Evolutionary conservation across 2,113 vertebrate species (phyloP).

Genomic region (Paedocypris sp.): DNA sequence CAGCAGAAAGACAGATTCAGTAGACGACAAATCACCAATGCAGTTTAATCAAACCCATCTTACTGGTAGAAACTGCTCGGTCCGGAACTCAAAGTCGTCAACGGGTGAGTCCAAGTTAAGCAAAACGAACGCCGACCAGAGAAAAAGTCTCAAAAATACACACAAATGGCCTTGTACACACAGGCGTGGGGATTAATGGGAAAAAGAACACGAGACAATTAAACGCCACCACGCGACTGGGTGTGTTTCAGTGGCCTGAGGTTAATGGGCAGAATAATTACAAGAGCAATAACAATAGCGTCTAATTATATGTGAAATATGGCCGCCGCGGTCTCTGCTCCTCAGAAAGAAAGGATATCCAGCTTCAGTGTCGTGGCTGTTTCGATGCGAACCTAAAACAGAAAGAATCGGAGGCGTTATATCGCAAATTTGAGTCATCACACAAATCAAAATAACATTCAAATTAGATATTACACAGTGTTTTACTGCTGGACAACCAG

Average conservation of each 20-base stretch:
- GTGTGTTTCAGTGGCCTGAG: neutral
- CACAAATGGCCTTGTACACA: no score
- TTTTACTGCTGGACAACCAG: no score
- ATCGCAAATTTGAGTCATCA: neutral
- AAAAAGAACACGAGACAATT: neutral
- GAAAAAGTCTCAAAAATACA: neutral
- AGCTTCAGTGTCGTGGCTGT: conserved; percentile 91
- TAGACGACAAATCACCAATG: neutral
- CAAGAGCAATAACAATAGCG: conserved; percentile 1
- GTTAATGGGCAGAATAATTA: conserved; percentile 8
- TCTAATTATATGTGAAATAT: neutral
- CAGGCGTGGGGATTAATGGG: conserved; percentile 1
- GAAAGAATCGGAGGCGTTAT: no score
- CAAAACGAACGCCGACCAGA: neutral
- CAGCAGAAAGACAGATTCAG: neutral
- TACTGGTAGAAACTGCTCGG: conserved; percentile 90
- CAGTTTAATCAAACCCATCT: conserved; percentile 41
- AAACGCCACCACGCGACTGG: neutral
- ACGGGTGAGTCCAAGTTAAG: conserved; percentile 79
- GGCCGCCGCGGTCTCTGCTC: neutral
- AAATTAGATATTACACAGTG: no score
- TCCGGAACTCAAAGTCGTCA: conserved; percentile 95
- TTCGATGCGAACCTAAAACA: conserved; percentile 84
- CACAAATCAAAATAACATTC: neutral
- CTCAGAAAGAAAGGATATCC: conserved; percentile 78